Evolutionary conservation across 1,140 invertebrate species (phyloP), one percentile per base, ranked within the genome.

Genomic region (Leptestheria dahalacensis): DNA sequence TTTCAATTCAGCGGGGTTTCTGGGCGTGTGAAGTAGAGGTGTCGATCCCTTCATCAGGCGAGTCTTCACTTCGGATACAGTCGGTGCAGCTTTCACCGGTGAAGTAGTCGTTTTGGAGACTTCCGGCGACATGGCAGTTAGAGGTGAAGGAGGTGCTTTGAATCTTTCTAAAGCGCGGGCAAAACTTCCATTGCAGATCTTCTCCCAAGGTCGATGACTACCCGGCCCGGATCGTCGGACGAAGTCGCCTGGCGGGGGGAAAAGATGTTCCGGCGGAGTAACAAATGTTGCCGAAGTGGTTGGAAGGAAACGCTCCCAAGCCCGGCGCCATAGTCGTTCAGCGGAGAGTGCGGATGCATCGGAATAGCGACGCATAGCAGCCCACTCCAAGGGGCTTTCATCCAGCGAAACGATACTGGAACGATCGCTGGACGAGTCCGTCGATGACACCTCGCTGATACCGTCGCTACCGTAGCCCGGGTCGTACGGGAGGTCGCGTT

Each of bases 371-470:
- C 58, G 58, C 10, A 52, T 11, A 3, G 51, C 58, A 12, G 24
- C 26, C 58, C 58, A 60, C 26, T 60, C 58, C 23, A 49, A 28
- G 20, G 58, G 48, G 12, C 23, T 52, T 0, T 78, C 76, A 61
- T 79, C 77, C 28, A 77, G 72, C 26, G 78, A 79, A 46, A 71
- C 68, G 50, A 78, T 77, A 62, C 75, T 77, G 57, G 75, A 78
- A 3, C 77, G 70, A 62, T 79, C 77, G 62, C 76, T 77, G 25
- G 74, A 75, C 12, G 76, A 78, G 63, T 79, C 77, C 11, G 76
- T 75, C 26, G 58, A 60, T 18, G 77, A 78, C 63, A 78, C 77
- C 62, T 79, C 77, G 15, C 75, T 77, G 3, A 78, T 72, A 3
- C 74, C 75, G 59, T 78, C 77, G 50, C 73, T 74, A 47, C 73